Conservation (phyloP, 2,888 invertebrate genomes). For the Tyria jacobaeae region DNA sequence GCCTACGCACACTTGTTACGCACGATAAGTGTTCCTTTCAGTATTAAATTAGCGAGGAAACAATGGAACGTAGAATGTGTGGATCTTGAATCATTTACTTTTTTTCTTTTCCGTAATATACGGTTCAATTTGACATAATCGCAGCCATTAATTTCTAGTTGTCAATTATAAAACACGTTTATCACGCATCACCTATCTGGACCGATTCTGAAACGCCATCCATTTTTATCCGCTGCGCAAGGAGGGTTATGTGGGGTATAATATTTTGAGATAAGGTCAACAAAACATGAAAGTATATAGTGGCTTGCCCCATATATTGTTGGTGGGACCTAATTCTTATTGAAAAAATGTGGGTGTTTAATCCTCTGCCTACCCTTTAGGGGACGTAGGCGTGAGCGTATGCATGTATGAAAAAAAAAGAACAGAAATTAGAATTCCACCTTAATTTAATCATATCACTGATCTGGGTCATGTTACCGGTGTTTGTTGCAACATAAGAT, state of each 20-base stretch:
- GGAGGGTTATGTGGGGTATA: too few species aligned
- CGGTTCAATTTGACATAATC: slow-evolving; percentile 29
- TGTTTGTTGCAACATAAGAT: slow-evolving; percentile 61
- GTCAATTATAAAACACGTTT: slow-evolving; percentile 52
- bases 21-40: slow-evolving; percentile 48
- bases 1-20: slow-evolving; percentile 50
- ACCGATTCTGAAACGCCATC: slow-evolving; percentile 59
- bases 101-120: slow-evolving; percentile 29
- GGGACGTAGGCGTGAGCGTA: too few species aligned
- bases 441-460: slow-evolving; percentile 66
- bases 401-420: too few species aligned
- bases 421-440: slow-evolving; percentile 56
- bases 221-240: too few species aligned
- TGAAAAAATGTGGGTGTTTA: too few species aligned
- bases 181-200: slow-evolving; percentile 44
- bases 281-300: too few species aligned
- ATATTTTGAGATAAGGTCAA: too few species aligned
- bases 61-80: slow-evolving; percentile 46
- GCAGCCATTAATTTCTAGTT: slow-evolving; percentile 29
- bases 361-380: too few species aligned
- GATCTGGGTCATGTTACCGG: slow-evolving; percentile 67
- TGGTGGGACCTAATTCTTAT: too few species aligned
- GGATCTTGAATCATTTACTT: slow-evolving; percentile 29
- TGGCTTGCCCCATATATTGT: too few species aligned
- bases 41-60: slow-evolving; percentile 50